These are phyloP conservation scores for Nestor notabilis DNA, from an alignment of 2,113 vertebrate species.

Conservation along the genomic window DNA sequence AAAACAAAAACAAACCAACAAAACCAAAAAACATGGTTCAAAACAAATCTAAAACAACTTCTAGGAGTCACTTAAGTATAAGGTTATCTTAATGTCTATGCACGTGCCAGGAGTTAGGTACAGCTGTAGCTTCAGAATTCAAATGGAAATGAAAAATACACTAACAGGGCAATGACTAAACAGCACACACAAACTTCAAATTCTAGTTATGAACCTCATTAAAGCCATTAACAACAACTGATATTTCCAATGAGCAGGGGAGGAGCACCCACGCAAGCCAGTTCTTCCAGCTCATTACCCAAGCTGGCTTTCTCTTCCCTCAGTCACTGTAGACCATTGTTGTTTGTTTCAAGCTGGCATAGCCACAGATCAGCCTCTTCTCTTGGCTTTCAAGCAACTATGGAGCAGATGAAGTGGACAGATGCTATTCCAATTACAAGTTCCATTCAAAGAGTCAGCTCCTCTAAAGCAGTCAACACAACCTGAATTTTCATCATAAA, in stretches of 20 bases:
- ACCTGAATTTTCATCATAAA: not conserved
- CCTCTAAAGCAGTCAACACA: not conserved
- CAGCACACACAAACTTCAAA: not conserved
- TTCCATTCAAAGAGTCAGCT: not conserved
- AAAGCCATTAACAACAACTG: conserved; percentile 11
- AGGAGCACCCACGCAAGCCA: not conserved
- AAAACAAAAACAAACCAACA: too few relatives aligned
- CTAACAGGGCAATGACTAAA: not conserved
- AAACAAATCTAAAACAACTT: not conserved
- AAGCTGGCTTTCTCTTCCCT: not conserved
- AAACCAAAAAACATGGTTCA: not conserved
- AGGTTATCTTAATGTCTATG: not conserved
- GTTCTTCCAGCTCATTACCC: conserved; percentile 14
- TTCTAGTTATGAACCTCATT: not conserved
- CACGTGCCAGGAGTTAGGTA: not conserved
- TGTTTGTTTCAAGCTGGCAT: conserved; percentile 12
- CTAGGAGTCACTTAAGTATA: not conserved
- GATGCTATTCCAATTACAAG: not conserved
- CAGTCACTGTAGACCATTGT: not conserved
- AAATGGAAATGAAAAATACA: not conserved
- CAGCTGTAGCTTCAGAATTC: not conserved
- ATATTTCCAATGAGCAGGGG: not conserved
- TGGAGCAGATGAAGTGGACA: not conserved
- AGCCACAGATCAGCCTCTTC: not conserved
- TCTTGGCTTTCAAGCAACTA: not conserved